Evolutionary conservation across 2,797 vertebrate species (phyloP), one percentile per base, ranked within the genome.

Genomic region (Pangasius krempfi): DNA sequence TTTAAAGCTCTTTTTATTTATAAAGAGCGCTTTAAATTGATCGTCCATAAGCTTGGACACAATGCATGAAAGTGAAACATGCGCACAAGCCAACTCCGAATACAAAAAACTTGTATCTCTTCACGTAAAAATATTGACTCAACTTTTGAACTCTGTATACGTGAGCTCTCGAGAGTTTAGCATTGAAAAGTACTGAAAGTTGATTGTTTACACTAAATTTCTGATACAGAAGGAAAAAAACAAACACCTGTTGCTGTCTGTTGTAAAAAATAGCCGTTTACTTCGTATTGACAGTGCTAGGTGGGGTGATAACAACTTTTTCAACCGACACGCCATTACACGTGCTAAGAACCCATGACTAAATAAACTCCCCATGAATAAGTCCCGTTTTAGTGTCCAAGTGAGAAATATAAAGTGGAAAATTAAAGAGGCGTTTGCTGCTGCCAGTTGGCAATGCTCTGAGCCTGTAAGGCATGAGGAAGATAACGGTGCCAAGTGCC

Each of bases 391-490:
- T 66, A 84, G 83, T 84, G 62, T 85, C 75, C 72, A 78, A 88
- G 83, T 70, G 40, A 47, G 60, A 88, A 88, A 44, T 88, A 16
- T 85, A 78, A 85, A 79, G 82, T 78, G 83, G 68, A 85, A 79
- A 88, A 88, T 88, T 79, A 88, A 88, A 85, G 83, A 85, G 73
- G 73, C 60, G 68, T 80, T 88, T 47, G 37, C 18, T 14, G 47
- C 78, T 25, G 47, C 64, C 30, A 79, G 40, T 72, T 86, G 88
- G 84, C 88, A 73, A 30, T 8, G 25, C 47, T n/a, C 18, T 7
- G 60, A 33, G 75, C 52, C 88, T 72, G 73, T 64, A 60, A 86
- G 88, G 84, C 88, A 40, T 58, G 76, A 81, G 84, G 88, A 89
- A 86, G 52, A 50, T 44, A 62, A 47, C 40, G 9, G 54, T 86